A percentile compares a stretch with the other conserved stretches of the same genome.
Evolutionary conservation across 1,140 invertebrate species (phyloP).

Genomic region (Zaprionus taronus): DNA sequence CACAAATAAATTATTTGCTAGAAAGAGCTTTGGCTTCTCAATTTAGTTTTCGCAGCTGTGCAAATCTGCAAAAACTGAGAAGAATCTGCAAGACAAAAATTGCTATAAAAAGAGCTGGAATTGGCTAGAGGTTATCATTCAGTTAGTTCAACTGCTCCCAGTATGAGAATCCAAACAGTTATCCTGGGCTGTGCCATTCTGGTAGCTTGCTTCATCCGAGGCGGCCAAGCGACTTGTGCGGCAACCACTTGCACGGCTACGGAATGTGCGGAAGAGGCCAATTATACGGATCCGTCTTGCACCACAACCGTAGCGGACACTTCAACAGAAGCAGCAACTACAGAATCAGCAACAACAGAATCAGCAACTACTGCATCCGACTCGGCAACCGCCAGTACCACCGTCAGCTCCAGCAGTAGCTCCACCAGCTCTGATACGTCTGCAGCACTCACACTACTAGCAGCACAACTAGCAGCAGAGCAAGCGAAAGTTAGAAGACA

Average conservation of each 20-base stretch:
- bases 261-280: neutral
- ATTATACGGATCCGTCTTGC: neutral
- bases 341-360: neutral
- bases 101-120: conserved; percentile 11
- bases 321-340: neutral
- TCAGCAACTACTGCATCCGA: neutral
- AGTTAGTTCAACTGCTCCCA: neutral
- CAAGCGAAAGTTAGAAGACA: no score
- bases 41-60: neutral
- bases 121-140: conserved; percentile 1
- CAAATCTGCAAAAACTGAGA: neutral
- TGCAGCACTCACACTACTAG: no score
- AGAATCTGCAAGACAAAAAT: conserved; percentile 22
- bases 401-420: neutral
- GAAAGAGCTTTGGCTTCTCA: neutral
- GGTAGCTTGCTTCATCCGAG: conserved; percentile 1
- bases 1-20: neutral
- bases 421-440: neutral
- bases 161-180: conserved; percentile 20
- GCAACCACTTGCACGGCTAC: neutral
- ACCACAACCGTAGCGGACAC: neutral
- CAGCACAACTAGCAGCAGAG: no score
- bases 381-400: neutral
- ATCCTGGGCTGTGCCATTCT: neutral
- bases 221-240: conserved; percentile 5